Percentiles rank a stretch among this genome's conserved stretches.
phyloP scores from a whole-genome alignment of 2,113 vertebrate genomes.

The Trachemys scripta region DNA sequence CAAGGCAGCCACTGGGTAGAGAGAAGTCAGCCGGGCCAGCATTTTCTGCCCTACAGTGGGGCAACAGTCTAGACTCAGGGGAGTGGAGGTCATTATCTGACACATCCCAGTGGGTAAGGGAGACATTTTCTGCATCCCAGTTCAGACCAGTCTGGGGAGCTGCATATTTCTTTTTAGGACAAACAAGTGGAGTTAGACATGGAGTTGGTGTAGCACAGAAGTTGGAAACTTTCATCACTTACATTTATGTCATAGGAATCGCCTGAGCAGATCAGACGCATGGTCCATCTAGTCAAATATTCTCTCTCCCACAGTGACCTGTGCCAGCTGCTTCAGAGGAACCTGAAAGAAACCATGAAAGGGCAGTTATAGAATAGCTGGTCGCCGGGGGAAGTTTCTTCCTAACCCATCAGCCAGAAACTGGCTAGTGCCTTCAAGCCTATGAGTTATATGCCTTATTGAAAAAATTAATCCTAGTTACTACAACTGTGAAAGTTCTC shows the following conservation, averaged over 20 bases:
- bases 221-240: background rate
- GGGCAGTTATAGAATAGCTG: background rate
- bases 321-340: background rate
- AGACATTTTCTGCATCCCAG: background rate
- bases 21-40: fast-evolving
- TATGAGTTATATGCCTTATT: background rate
- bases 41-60: background rate
- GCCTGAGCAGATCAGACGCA: background rate
- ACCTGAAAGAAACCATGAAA: background rate
- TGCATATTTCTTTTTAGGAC: background rate
- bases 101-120: background rate
- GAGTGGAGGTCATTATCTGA: background rate
- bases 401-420: background rate
- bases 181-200: background rate
- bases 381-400: no score
- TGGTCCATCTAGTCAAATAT: background rate
- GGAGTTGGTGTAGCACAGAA: background rate
- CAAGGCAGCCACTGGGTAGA: background rate
- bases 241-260: background rate
- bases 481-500: background rate
- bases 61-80: background rate
- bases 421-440: background rate
- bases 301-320: fast-evolving
- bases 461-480: background rate
- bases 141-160: background rate